These are phyloP conservation scores for Ophioninae sp. DNA, from an alignment of 2,888 invertebrate species.

Conservation along the genomic window DNA sequence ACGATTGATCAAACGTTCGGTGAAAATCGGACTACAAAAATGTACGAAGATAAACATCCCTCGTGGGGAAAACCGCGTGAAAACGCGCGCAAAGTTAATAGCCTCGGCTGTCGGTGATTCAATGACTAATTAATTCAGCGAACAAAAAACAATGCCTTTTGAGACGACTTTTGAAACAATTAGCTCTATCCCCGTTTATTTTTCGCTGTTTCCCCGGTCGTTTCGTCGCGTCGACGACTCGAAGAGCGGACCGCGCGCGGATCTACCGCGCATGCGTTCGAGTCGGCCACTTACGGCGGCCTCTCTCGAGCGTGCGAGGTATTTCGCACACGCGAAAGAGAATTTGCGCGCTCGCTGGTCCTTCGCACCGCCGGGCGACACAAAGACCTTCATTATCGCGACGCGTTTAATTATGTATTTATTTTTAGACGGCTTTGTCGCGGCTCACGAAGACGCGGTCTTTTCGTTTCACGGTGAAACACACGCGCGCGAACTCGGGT, in stretches of 20 bases:
- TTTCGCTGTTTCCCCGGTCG: not conserved
- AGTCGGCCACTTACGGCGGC: conserved; percentile 15
- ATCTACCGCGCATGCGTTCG: not conserved
- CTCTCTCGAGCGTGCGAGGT: conserved; percentile 32
- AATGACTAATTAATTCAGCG: not conserved
- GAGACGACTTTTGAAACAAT: not conserved
- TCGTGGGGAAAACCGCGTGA: not conserved
- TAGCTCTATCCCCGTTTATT: not conserved
- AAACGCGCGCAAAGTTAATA: too few relatives aligned
- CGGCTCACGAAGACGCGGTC: conserved; percentile 15
- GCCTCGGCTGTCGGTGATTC: not conserved
- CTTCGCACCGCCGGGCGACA: conserved; percentile 60
- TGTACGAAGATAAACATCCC: not conserved
- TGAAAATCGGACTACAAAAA: not conserved
- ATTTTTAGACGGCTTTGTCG: conserved; percentile 78
- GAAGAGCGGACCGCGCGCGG: conserved; percentile 1
- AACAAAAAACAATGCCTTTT: not conserved
- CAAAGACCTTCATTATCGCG: conserved; percentile 78
- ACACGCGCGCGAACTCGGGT: not conserved
- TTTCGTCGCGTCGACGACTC: not conserved
- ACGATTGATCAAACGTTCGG: not conserved
- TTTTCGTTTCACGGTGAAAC: conserved; percentile 40
- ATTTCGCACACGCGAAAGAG: conserved; percentile 37
- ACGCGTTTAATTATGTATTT: conserved; percentile 78
- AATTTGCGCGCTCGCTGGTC: conserved; percentile 47